Evolutionary conservation across 2,888 invertebrate genomes (phyloP).

Genomic region (Aradus depressus): DNA sequence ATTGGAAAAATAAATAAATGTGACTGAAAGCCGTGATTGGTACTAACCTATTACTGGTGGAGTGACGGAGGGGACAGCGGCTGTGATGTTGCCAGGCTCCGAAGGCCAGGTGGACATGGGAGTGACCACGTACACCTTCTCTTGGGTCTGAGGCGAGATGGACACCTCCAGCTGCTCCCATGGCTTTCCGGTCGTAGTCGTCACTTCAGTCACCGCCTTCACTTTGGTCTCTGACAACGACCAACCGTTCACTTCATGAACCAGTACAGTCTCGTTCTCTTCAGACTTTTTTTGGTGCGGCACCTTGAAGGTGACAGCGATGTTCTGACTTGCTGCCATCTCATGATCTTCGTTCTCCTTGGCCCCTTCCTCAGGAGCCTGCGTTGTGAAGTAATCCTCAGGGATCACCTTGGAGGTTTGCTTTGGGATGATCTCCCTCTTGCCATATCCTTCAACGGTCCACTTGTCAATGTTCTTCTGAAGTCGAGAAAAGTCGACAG

Average conservation of each 20-base stretch:
- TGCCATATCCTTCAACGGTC: slow-evolving; percentile 57
- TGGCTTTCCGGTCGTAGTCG: slow-evolving; percentile 38
- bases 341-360: slow-evolving; percentile 22
- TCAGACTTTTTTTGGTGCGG: slow-evolving; percentile 9
- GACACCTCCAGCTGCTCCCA: slow-evolving; percentile 61
- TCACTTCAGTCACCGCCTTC: slow-evolving; percentile 16
- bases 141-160: slow-evolving; percentile 63
- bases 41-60: no score
- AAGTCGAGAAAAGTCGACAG: slow-evolving; percentile 59
- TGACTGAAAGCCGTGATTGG: no score
- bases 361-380: slow-evolving; percentile 33
- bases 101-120: slow-evolving; percentile 46
- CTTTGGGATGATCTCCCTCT: slow-evolving; percentile 27
- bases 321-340: slow-evolving; percentile 27
- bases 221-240: slow-evolving; percentile 28
- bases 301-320: slow-evolving; percentile 23
- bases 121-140: slow-evolving; percentile 73
- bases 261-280: slow-evolving; percentile 11
- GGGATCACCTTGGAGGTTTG: slow-evolving; percentile 66
- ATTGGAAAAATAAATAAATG: no score
- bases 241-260: slow-evolving; percentile 28
- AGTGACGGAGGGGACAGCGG: no score
- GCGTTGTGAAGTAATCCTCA: slow-evolving; percentile 59
- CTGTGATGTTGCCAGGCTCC: slow-evolving; percentile 29
- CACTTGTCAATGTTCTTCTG: slow-evolving; percentile 77